These are phyloP conservation scores for Capricornis sumatraensis DNA, from an alignment of 2,113 vertebrate species.

Conservation along the genomic window DNA sequence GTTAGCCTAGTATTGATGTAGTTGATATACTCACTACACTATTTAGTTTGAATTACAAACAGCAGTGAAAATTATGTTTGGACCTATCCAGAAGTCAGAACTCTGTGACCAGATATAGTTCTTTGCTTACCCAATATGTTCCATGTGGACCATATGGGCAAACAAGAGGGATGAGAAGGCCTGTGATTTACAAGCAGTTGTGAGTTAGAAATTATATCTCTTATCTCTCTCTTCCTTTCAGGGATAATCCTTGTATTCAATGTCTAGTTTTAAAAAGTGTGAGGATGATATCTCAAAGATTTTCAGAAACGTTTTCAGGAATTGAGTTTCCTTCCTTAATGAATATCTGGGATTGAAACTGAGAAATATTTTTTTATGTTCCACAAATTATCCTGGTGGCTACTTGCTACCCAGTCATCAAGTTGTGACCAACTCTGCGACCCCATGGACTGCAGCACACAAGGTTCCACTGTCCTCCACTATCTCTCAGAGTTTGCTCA, in stretches of 20 bases:
- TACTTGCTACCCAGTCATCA: neutral
- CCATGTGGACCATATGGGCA: neutral
- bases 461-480: neutral
- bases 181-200: neutral
- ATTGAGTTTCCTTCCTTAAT: neutral
- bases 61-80: neutral
- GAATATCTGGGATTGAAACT: neutral
- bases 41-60: neutral
- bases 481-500: neutral
- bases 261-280: neutral
- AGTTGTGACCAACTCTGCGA: neutral
- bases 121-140: neutral
- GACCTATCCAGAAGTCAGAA: neutral
- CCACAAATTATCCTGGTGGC: neutral
- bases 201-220: neutral
- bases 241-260: neutral
- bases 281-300: neutral
- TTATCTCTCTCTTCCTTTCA: neutral
- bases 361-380: neutral
- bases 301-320: neutral
- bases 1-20: neutral
- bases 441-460: neutral
- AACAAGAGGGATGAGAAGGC: neutral
- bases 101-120: neutral
- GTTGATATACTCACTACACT: neutral